Base-by-base conservation (phyloP, 2,888 invertebrate genomes). In the Euzophera pinguis region DNA sequence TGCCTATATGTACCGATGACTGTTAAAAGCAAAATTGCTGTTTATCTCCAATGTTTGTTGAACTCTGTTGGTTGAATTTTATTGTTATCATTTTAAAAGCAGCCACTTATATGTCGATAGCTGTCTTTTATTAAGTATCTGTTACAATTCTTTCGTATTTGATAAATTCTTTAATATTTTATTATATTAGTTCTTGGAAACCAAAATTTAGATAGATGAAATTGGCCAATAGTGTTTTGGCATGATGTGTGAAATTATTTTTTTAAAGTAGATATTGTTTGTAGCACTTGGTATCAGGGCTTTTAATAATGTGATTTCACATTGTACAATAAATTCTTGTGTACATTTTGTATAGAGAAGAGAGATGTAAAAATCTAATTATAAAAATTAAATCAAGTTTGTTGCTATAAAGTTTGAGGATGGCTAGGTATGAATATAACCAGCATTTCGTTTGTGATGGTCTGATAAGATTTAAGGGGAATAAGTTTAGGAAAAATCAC, bases 331-430 rank as follows among this genome's bases (percentile, higher is more conserved):
- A 17, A 48, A 50, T 32, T 12, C 9, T 13, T 41, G 14, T 51
- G 51, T 51, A 51, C 35, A 51, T 51, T 51, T 51, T 51, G 51
- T 51, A 51, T 51, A 51, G 51, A 35, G 17, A 37, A 27, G 43
- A 37, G 17, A 8, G 13, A 41, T 22, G 41, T 39, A 13, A 39
- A 38, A 39, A 9, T 14, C 1, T 9, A 16, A 39, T 3, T 4
- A 37, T 12, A 4, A 12, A 12, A 37, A 12, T 35, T 8, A 10
- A n/a, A n/a, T n/a, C n/a, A 34, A 22, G 2, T 2, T 5, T 22
- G 22, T 22, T 22, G 22, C 3, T 22, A 22, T 22, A 5, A 22
- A 22, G 5, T 22, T 22, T 3, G 22, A 22, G 22, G 22, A 22
- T 22, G 22, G 22, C 22, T 22, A 22, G 22, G 22, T 22, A 22